Percentiles rank a stretch among this genome's conserved stretches.
phyloP scores from a whole-genome alignment of 2,113 vertebrate species.

The Halcyon malimbica region DNA sequence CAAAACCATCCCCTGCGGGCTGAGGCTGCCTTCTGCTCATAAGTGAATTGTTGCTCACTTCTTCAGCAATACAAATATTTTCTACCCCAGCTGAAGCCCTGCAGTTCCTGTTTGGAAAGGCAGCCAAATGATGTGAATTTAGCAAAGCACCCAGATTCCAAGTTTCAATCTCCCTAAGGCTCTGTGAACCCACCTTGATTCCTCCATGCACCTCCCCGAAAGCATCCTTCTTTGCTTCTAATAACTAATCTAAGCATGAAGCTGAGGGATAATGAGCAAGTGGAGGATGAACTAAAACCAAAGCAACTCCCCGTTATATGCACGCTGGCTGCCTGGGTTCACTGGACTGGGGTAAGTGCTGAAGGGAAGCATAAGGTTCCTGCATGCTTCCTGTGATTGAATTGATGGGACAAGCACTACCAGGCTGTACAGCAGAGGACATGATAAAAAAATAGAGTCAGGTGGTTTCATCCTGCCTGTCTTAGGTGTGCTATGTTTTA shows the following conservation, averaged over 20 bases:
- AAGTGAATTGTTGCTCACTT: neutral
- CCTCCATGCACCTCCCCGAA: neutral
- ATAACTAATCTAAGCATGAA: neutral
- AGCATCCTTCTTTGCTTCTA: neutral
- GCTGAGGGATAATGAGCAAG: neutral
- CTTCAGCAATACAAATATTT: neutral
- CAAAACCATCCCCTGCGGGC: neutral
- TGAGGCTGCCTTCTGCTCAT: neutral
- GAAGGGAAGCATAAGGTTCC: neutral
- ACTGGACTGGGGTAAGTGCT: neutral
- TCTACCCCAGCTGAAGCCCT: neutral
- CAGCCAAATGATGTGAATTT: neutral
- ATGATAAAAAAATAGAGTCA: neutral
- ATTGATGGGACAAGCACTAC: neutral
- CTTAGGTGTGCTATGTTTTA: neutral
- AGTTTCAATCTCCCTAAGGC: neutral
- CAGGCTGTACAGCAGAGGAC: neutral
- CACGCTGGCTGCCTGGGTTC: neutral
- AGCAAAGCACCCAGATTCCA: neutral
- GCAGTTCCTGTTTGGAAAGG: neutral
- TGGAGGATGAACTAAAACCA: neutral
- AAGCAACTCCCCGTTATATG: accelerated
- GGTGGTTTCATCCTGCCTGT: neutral
- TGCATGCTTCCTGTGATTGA: neutral
- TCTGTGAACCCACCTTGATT: neutral